Percentiles rank a stretch among this genome's conserved stretches.
phyloP scores from a whole-genome alignment of 2,797 vertebrate genomes.

The Gallinago nigripennis region DNA sequence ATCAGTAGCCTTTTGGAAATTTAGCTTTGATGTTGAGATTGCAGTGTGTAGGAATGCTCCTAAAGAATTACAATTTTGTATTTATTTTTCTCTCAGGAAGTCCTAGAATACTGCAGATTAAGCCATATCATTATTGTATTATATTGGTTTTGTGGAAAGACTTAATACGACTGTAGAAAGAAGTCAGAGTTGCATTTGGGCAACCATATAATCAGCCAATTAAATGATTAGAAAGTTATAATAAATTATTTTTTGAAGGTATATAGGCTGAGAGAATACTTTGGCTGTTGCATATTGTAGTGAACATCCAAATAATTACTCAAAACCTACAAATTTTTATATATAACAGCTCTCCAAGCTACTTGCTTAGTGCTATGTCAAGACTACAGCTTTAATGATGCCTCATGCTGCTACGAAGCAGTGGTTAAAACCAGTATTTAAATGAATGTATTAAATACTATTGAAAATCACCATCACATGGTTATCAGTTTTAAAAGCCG shows the following conservation, averaged over 20 bases:
- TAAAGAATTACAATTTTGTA: not conserved
- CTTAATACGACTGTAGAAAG: not conserved
- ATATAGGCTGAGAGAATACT: conserved; percentile 1
- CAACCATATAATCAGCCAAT: not conserved
- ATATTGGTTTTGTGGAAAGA: not conserved
- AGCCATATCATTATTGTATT: not conserved
- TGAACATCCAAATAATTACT: not conserved
- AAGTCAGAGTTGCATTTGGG: not conserved
- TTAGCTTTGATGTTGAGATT: not conserved
- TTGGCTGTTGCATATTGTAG: not conserved
- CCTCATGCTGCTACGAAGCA: conserved; percentile 47
- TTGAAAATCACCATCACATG: conserved; percentile 18
- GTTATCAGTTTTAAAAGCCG: not conserved
- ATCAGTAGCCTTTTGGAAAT: not conserved
- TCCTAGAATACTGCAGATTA: not conserved
- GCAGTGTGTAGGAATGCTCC: not conserved
- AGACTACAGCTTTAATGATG: conserved; percentile 39
- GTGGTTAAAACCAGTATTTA: conserved; percentile 52
- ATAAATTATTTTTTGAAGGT: conserved; percentile 14
- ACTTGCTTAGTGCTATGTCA: conserved; percentile 19
- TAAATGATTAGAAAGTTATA: conserved; percentile 29
- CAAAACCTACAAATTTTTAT: conserved; percentile 21
- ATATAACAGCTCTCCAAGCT: conserved; percentile 11
- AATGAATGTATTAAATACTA: not conserved
- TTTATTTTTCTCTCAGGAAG: not conserved